Conservation (phyloP, 2,113 vertebrate genomes). For the Dromiciops gliroides region DNA sequence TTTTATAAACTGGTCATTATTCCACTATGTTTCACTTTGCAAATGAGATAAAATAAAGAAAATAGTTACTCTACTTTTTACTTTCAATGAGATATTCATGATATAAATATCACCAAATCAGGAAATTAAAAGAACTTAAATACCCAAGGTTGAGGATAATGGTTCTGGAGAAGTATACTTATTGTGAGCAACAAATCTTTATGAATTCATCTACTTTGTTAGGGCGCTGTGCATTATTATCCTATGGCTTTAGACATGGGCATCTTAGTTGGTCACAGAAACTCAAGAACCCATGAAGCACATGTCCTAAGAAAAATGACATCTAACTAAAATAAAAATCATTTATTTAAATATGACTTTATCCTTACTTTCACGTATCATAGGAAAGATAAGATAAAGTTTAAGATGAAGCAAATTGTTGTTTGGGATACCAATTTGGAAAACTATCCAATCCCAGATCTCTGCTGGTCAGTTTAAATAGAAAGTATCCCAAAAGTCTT, state of each 20-base stretch:
- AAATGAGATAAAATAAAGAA: conserved; percentile 14
- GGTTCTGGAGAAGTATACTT: background rate
- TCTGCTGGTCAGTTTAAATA: background rate
- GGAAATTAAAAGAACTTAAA: conserved; percentile 21
- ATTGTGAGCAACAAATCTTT: conserved; percentile 49
- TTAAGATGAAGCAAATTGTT: background rate
- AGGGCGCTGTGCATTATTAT: background rate
- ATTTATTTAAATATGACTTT: background rate
- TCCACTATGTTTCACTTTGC: conserved; percentile 7
- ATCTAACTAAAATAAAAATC: background rate
- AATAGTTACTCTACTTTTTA: conserved; percentile 17
- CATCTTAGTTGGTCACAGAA: background rate
- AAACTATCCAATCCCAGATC: background rate
- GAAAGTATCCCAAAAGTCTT: background rate
- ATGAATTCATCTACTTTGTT: conserved; percentile 32
- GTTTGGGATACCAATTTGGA: background rate
- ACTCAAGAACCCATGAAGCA: conserved; percentile 15
- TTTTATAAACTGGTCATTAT: background rate
- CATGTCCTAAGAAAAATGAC: background rate
- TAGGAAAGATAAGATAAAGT: background rate
- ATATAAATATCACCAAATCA: conserved; percentile 12
- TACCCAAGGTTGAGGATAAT: conserved; percentile 19
- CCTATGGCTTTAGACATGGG: background rate
- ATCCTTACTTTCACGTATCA: background rate
- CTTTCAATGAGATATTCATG: conserved; percentile 22